These are phyloP conservation scores for Sardinella longiceps DNA, from an alignment of 2,797 vertebrate genomes.

Conservation along the genomic window DNA sequence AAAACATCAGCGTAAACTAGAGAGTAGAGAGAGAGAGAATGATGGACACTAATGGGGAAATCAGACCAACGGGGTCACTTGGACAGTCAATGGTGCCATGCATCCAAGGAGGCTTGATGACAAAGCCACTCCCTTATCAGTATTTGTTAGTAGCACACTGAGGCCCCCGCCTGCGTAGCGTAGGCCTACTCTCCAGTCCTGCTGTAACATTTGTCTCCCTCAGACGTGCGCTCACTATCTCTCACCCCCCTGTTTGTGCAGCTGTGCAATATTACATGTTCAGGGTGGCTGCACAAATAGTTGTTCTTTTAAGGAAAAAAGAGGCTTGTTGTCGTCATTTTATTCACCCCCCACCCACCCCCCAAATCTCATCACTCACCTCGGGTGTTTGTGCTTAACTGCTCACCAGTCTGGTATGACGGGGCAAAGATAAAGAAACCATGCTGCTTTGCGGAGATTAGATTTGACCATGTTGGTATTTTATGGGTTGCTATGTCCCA, in stretches of 20 bases:
- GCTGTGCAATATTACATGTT: constrained; percentile 41
- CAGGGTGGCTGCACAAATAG: constrained; percentile 33
- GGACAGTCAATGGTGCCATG: background rate
- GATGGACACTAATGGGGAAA: background rate
- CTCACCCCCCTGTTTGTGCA: constrained; percentile 48
- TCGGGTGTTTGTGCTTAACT: background rate
- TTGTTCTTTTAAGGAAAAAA: constrained; percentile 7
- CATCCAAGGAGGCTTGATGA: background rate
- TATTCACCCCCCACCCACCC: no score
- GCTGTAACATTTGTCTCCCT: constrained; percentile 40
- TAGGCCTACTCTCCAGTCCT: no score
- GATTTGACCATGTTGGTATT: constrained; percentile 20
- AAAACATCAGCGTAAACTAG: background rate
- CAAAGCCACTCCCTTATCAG: constrained; percentile 43
- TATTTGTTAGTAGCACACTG: constrained; percentile 40
- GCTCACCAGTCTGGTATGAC: constrained; percentile 22
- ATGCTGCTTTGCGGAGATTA: background rate
- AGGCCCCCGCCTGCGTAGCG: constrained; percentile 4
- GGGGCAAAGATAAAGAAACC: background rate
- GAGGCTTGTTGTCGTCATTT: constrained; percentile 29
- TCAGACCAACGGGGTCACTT: background rate
- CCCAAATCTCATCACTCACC: constrained; percentile 27
- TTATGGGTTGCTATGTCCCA: background rate
- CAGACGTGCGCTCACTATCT: constrained; percentile 38
- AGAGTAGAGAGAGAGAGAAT: background rate